Evolutionary conservation across 2,113 vertebrate genomes (phyloP), one percentile per base, ranked within the genome.

Genomic region (Noturus placidus): DNA sequence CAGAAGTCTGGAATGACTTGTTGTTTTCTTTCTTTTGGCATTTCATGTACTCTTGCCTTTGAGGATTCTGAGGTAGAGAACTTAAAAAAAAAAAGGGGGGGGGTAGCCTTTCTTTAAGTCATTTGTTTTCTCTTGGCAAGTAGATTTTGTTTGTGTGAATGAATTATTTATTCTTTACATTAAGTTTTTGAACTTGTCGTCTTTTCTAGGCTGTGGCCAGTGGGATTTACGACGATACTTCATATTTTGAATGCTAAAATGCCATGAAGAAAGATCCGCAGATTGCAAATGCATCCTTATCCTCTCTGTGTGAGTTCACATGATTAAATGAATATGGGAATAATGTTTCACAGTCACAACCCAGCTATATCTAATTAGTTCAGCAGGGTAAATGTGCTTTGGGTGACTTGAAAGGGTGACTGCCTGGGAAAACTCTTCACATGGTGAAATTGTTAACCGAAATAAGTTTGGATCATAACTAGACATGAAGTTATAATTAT

Each of bases 81-180:
- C 15, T 85, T 83, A 33, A 82, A 54, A 54, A 74, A 69, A 35
- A n/a, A n/a, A n/a, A n/a, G n/a, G n/a, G n/a, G n/a, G n/a, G n/a
- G n/a, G 77, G 74, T 3, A 76, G 19, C 20, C 2, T 50, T 57
- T 65, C 42, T 79, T 70, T 22, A 13, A 20, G 61, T 38, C 6
- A 33, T 67, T 84, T 25, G 20, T 82, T 82, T 80, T 90, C n/a
- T 74, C 33, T 76, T 81, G 54, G 72, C 76, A 67, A 69, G 22
- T 67, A 89, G 79, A 70, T 69, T 46, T 46, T 38, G 30, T 77
- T 87, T 59, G 35, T 52, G 70, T 63, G 42, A 81, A 42, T 89
- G 13, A 35, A 78, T 69, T 86, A 88, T 90, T 90, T 90, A 90
- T 90, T 90, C n/a, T 70, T 74, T 67, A 59, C 56, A 76, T 86